Evolutionary conservation across 1,140 invertebrate genomes (phyloP).

Genomic region (Eciton burchellii): DNA sequence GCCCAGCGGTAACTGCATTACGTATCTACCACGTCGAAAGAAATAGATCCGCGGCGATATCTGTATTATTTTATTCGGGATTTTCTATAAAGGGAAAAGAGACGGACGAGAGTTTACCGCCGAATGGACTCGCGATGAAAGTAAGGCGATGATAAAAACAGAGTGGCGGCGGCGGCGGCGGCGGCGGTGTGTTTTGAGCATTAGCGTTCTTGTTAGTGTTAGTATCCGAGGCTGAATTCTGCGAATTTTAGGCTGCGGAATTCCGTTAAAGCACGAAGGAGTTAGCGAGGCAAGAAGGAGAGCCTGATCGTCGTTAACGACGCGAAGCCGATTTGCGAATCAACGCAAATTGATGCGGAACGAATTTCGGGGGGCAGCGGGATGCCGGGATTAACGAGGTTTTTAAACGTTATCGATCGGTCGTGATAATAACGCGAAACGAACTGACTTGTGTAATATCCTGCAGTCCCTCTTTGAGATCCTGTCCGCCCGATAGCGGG

Average conservation of each 20-base stretch:
- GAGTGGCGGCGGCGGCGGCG: no score
- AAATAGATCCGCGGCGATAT: conserved; percentile 38
- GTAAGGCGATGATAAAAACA: no score
- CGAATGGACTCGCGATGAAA: no score
- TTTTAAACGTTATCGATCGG: conserved; percentile 47
- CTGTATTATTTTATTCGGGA: conserved; percentile 14
- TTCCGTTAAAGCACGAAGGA: conserved; percentile 14
- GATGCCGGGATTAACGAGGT: conserved; percentile 28
- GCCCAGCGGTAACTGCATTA: conserved; percentile 47
- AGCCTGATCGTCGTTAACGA: conserved; percentile 58
- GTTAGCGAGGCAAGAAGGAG: conserved; percentile 15
- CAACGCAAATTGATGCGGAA: conserved; percentile 39
- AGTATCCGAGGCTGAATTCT: background rate
- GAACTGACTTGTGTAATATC: conserved; percentile 74
- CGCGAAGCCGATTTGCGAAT: conserved; percentile 54
- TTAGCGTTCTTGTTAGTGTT: background rate
- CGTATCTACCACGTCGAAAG: conserved; percentile 25
- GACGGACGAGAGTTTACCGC: background rate
- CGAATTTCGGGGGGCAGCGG: conserved; percentile 8
- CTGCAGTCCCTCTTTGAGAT: conserved; percentile 60
- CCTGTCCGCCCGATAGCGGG: conserved; percentile 55
- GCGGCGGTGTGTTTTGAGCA: background rate
- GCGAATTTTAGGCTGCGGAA: background rate
- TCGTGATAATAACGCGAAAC: conserved; percentile 67
- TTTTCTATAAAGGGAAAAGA: background rate